Evolutionary conservation across 2,113 vertebrate species (phyloP).

Genomic region (Stomatorhinus ivindoensis): DNA sequence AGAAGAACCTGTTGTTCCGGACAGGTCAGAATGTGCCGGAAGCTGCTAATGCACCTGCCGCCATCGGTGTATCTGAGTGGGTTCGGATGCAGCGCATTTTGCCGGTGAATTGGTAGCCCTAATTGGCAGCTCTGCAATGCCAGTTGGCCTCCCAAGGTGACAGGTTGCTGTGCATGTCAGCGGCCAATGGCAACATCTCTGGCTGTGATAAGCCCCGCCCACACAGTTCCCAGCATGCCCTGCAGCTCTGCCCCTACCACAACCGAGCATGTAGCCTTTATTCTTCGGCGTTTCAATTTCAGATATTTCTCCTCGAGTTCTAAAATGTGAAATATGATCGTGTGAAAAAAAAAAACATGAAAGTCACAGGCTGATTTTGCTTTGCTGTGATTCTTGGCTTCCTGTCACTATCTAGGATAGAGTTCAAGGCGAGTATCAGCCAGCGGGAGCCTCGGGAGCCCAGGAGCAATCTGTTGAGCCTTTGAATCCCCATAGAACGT

Average conservation of each 20-base stretch:
- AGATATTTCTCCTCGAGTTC: neutral
- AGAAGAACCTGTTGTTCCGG: constrained; percentile 10
- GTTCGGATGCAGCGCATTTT: neutral
- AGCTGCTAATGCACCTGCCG: constrained; percentile 11
- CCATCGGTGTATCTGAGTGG: neutral
- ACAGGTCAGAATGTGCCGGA: constrained; percentile 13
- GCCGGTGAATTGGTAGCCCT: neutral
- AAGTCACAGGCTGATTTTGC: neutral
- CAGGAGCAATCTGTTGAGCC: neutral
- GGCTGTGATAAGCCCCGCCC: neutral
- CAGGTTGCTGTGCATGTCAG: neutral
- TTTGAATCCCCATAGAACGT: neutral
- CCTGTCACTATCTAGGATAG: neutral
- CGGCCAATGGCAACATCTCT: neutral
- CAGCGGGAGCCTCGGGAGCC: neutral
- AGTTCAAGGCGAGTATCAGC: neutral
- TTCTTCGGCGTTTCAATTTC: neutral
- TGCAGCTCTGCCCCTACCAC: neutral
- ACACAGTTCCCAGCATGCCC: neutral
- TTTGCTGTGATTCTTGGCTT: neutral
- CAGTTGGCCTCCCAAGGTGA: neutral
- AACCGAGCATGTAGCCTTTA: neutral
- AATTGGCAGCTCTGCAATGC: neutral
- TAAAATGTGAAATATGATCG: neutral
- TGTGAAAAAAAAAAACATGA: neutral